Evolutionary conservation across 2,113 vertebrate genomes (phyloP), one percentile per base, ranked within the genome.

Genomic region (Copsychus sechellarum): DNA sequence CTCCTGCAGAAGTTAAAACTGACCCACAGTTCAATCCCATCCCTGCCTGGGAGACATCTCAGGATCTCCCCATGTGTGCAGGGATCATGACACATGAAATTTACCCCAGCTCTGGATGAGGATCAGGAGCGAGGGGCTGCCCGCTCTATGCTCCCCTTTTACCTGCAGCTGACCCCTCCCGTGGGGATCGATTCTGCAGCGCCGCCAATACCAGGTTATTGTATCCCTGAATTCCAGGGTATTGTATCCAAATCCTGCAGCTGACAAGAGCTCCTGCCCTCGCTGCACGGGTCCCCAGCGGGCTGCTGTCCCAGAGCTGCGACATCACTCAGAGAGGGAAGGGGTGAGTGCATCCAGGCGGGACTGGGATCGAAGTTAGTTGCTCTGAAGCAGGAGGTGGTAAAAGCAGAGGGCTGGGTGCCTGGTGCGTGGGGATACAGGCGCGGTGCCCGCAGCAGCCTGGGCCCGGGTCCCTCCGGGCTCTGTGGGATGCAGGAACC

Each of bases 71-170:
- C 0, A 2, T 42, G 54, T 33, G 88, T 73, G 88, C 38, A 33
- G 83, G 64, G 42, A 19, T 65, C 17, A 1, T 0, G 2, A 0
- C 2, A 0, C 0, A 0, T 2, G 24, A 11, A 53, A 42, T 23
- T 54, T 21, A 50, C 22, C 8, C 1, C 13, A 51, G 58, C n/a
- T 34, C 4, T 0, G 14, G 54, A 3, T 8, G 40, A 33, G 70
- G 61, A 66, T 7, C 11, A 10, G 24, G 28, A 69, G 43, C 1
- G 9, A 33, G 22, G 70, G 43, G 74, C 57, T 73, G 56, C 51
- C 15, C 0, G 1, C 61, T 70, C 56, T 1, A 14, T 38, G 61
- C 64, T 21, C 11, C 29, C 10, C 79, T 38, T 20, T 47, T 24
- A 18, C 25, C 51, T 26, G 5, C 43, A 11, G 33, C 77, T 54